These are phyloP conservation scores for Anolis sagrei DNA, from an alignment of 2,113 vertebrate genomes.

Conservation along the genomic window DNA sequence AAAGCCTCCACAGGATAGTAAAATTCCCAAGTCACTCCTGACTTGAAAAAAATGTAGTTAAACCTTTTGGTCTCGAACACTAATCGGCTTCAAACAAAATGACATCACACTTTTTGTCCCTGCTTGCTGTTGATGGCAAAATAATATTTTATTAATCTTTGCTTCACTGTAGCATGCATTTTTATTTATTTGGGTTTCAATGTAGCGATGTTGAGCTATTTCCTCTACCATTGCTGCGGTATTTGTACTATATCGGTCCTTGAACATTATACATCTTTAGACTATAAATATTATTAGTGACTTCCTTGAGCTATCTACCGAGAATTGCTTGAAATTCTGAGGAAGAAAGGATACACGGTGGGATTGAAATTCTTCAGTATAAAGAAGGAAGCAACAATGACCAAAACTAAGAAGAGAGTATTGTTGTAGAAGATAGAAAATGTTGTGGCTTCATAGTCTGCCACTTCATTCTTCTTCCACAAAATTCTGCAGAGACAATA, in stretches of 20 bases:
- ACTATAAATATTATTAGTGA: too few relatives aligned
- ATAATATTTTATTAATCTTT: neutral
- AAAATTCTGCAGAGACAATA: constrained; percentile 84
- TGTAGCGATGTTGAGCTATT: neutral
- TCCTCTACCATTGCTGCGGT: too few relatives aligned
- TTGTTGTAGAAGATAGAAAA: constrained; percentile 99
- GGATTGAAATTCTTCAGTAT: constrained; percentile 98
- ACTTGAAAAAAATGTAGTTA: too few relatives aligned
- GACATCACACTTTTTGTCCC: neutral
- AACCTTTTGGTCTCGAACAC: neutral
- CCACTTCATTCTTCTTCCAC: constrained; percentile 99
- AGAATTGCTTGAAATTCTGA: neutral
- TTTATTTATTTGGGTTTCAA: too few relatives aligned
- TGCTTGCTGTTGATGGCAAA: neutral
- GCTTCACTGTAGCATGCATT: neutral
- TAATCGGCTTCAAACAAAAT: neutral
- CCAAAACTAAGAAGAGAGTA: constrained; percentile 93
- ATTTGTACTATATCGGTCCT: neutral
- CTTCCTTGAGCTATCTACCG: neutral
- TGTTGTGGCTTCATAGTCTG: constrained; percentile 97
- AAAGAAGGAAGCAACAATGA: constrained; percentile 96
- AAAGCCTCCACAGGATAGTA: too few relatives aligned
- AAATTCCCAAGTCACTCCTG: too few relatives aligned
- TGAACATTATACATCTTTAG: neutral
- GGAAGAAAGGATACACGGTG: constrained; percentile 93